Evolutionary conservation across 2,888 invertebrate species (phyloP), one percentile per base, ranked within the genome.

Genomic region (Andricus curvator): DNA sequence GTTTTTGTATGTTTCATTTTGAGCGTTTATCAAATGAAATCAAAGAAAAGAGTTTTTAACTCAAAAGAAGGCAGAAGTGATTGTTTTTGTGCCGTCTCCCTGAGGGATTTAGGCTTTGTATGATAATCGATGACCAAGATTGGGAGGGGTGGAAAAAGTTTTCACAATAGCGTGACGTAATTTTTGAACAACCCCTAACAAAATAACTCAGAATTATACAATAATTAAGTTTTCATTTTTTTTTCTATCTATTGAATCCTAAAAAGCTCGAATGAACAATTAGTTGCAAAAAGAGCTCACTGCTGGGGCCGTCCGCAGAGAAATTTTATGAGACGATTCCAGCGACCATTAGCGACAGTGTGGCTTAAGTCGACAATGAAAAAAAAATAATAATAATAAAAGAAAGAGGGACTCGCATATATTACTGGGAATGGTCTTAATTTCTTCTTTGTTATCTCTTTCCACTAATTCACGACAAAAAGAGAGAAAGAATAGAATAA

Each of bases 381-480:
- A 82, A 80, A 67, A 78, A 66, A 62, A 79, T 64, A 65, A 78
- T 64, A 66, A 78, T 68, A 44, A 48, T 56, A n/a, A 56, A 56
- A n/a, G 56, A 56, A 11, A 56, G n/a, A 56, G n/a, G n/a, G 78
- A 80, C 62, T 66, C 78, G 81, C 80, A 82, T 84, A 81, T 51
- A 84, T 84, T 84, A 82, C 68, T 81, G 60, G 85, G 78, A 77
- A 51, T 80, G 79, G 86, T 87, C 90, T 91, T 91, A 91, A 91
- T 91, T 91, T 88, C 89, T 88, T 87, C 89, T 88, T 87, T 90
- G 89, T 90, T 90, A 90, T 91, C 90, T 91, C 88, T 86, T 87
- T 85, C 84, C 85, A 88, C 87, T 89, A 88, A 89, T 89, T 89
- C 88, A 88, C 85, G 83, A 74, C 64, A 83, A 84, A 85, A 84